phyloP scores from a whole-genome alignment of 2,797 vertebrate genomes.

The Ctenopoma kingsleyae region DNA sequence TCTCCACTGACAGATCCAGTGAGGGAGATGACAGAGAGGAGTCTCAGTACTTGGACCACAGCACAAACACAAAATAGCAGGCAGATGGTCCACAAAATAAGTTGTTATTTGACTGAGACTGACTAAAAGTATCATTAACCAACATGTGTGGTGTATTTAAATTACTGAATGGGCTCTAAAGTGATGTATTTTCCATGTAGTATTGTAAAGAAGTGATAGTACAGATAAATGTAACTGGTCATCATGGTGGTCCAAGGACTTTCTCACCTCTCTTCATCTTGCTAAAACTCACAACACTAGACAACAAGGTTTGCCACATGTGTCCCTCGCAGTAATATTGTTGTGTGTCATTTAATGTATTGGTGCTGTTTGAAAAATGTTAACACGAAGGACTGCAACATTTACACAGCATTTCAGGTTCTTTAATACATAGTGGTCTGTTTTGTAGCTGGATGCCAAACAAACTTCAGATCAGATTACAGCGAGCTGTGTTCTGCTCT shows the following conservation, averaged over 20 bases:
- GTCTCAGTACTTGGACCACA: conserved; percentile 63
- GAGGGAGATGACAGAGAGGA: conserved; percentile 76
- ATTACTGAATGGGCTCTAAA: conserved; percentile 21
- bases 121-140: conserved; percentile 35
- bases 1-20: conserved; percentile 54
- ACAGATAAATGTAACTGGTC: conserved; percentile 6
- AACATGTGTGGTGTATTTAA: conserved; percentile 27
- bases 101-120: conserved; percentile 53
- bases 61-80: conserved; percentile 37
- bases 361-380: conserved; percentile 81
- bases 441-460: conserved; percentile 49
- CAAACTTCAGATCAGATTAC: conserved; percentile 49
- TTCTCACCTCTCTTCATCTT: conserved; percentile 76
- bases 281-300: conserved; percentile 65
- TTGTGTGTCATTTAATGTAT: conserved; percentile 81
- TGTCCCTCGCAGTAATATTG: conserved; percentile 80
- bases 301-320: conserved; percentile 61
- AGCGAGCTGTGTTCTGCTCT: conserved; percentile 55
- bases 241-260: conserved; percentile 63
- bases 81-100: conserved; percentile 41
- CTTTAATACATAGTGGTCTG: conserved; percentile 55
- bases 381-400: conserved; percentile 86
- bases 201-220: conserved; percentile 19
- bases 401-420: conserved; percentile 82
- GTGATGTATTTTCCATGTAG: neutral